A percentile compares a stretch with the other conserved stretches of the same genome.
phyloP scores from a whole-genome alignment of 1,140 invertebrate genomes.

The Apis laboriosa region DNA sequence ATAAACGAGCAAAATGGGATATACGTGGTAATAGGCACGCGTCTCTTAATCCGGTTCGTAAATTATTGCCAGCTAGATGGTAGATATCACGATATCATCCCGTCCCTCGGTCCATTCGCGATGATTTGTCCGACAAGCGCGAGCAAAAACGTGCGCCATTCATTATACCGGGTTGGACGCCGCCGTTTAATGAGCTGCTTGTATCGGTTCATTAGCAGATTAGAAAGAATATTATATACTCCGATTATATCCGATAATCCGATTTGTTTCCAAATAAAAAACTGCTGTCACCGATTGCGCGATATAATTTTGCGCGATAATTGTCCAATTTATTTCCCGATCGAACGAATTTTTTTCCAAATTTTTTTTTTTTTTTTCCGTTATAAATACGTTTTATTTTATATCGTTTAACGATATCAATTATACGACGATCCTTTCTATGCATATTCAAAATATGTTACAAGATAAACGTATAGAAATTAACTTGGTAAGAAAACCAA shows the following conservation, averaged over 20 bases:
- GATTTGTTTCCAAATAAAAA: slow-evolving; percentile 28
- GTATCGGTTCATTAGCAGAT: slow-evolving; percentile 54
- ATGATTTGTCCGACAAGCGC: slow-evolving; percentile 37
- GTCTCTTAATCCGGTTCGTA: slow-evolving; percentile 46
- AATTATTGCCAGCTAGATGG: slow-evolving; percentile 39
- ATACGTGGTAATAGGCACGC: slow-evolving; percentile 27
- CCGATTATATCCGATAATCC: slow-evolving; percentile 9
- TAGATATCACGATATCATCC: slow-evolving; percentile 39
- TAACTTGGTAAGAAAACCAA: too few species aligned
- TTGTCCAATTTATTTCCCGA: too few species aligned
- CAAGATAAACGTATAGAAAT: too few species aligned
- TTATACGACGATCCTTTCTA: too few species aligned
- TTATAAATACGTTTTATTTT: too few species aligned
- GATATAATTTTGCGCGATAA: too few species aligned
- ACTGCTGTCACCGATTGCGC: background rate
- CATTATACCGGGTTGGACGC: slow-evolving; percentile 43
- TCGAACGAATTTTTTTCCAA: too few species aligned
- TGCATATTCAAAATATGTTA: too few species aligned
- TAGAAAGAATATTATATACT: slow-evolving; percentile 31
- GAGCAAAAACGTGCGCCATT: slow-evolving; percentile 45
- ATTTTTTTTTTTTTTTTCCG: too few species aligned
- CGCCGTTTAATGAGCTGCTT: slow-evolving; percentile 51
- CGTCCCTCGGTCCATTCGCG: background rate
- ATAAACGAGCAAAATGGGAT: background rate
- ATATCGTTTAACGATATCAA: too few species aligned